Evolutionary conservation across 1,140 invertebrate species (phyloP).

Genomic region (Spodoptera litura): DNA sequence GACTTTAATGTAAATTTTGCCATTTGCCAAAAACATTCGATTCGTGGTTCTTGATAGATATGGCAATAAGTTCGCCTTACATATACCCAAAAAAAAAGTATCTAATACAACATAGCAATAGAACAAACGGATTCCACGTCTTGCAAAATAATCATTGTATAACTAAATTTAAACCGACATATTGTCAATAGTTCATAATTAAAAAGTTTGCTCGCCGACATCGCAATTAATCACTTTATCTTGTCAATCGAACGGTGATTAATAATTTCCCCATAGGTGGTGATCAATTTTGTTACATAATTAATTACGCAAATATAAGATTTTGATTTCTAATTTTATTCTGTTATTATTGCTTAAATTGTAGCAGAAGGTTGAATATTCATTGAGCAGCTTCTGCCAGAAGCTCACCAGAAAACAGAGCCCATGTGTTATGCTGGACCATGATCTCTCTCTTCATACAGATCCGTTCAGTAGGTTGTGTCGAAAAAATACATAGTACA

Average conservation of each 20-base stretch:
- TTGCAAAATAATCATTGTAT: constrained; percentile 20
- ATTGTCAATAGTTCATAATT: constrained; percentile 36
- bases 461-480: no score
- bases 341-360: not conserved
- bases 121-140: not conserved
- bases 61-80: no score
- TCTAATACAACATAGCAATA: no score
- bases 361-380: not conserved
- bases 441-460: no score
- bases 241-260: constrained; percentile 7
- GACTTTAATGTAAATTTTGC: no score
- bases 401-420: no score
- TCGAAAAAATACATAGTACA: no score
- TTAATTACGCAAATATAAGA: constrained; percentile 25
- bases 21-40: no score
- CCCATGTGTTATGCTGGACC: no score
- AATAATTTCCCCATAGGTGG: not conserved
- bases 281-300: constrained; percentile 41
- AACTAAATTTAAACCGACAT: constrained; percentile 16
- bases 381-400: not conserved
- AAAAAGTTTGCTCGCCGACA: constrained; percentile 21
- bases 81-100: no score
- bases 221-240: constrained; percentile 27
- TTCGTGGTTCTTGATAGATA: no score
- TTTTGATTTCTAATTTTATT: constrained; percentile 41